phyloP scores from a whole-genome alignment of 2,113 vertebrate species.

The Morone saxatilis region DNA sequence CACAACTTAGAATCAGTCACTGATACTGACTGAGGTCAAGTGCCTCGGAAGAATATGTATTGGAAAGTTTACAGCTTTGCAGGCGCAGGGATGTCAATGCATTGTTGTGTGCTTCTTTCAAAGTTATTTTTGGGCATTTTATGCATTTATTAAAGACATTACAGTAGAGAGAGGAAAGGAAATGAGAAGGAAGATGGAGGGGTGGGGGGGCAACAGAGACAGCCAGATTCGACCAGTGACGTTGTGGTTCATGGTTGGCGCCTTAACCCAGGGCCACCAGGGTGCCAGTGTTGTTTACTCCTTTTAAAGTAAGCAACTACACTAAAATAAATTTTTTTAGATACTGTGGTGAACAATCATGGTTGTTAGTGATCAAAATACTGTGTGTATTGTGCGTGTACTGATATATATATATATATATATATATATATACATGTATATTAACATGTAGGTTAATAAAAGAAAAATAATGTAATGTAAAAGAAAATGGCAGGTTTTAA shows the following conservation, averaged over 20 bases:
- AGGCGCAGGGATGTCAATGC: not conserved
- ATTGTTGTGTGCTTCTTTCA: not conserved
- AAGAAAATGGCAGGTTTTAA: too few relatives aligned
- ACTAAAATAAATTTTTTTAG: not conserved
- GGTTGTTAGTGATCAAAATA: not conserved
- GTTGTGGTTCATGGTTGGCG: not conserved
- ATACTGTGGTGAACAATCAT: not conserved
- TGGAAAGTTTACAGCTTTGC: not conserved
- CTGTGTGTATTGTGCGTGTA: too few relatives aligned
- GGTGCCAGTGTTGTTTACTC: not conserved
- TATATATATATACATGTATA: too few relatives aligned
- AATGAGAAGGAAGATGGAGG: not conserved
- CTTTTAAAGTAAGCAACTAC: not conserved
- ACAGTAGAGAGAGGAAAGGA: not conserved
- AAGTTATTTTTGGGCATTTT: not conserved
- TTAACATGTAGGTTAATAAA: not conserved
- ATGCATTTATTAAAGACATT: not conserved
- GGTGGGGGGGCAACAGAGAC: not conserved
- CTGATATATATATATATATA: too few relatives aligned
- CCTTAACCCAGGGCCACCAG: not conserved
- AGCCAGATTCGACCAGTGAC: constrained; percentile 17
- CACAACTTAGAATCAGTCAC: constrained; percentile 14
- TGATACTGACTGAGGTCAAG: constrained; percentile 18
- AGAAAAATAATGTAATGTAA: not conserved
- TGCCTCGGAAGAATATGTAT: not conserved